These are phyloP conservation scores for Carollia perspicillata DNA, from an alignment of 2,113 vertebrate genomes.

Conservation along the genomic window DNA sequence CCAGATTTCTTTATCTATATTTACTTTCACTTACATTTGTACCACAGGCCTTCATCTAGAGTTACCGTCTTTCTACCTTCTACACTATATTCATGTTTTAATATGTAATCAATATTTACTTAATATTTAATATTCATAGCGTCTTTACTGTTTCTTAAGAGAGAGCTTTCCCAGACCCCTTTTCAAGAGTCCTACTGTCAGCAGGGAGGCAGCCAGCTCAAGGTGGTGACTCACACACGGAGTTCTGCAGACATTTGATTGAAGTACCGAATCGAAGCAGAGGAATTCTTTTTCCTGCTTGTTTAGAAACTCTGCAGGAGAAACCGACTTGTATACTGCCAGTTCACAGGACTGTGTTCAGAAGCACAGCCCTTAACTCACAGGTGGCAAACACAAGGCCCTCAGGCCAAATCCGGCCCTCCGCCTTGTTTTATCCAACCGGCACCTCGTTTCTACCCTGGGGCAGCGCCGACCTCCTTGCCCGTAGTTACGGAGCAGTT, in stretches of 20 bases:
- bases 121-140: not conserved
- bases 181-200: not conserved
- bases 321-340: not conserved
- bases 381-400: too few relatives aligned
- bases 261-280: not conserved
- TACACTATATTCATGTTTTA: not conserved
- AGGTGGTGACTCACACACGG: not conserved
- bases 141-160: not conserved
- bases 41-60: not conserved
- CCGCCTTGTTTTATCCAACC: too few relatives aligned
- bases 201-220: not conserved
- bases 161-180: not conserved
- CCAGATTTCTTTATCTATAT: not conserved
- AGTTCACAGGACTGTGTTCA: not conserved
- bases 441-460: too few relatives aligned
- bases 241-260: not conserved
- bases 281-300: not conserved
- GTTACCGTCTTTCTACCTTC: not conserved
- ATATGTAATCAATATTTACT: not conserved
- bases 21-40: not conserved
- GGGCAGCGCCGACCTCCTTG: too few relatives aligned
- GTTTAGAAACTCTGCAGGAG: not conserved
- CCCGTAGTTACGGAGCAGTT: too few relatives aligned
- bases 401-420: too few relatives aligned
- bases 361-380: not conserved